A percentile compares a stretch with the other conserved stretches of the same genome.
Conservation (phyloP, 1,140 invertebrate genomes). For the Microplitis mediator region DNA sequence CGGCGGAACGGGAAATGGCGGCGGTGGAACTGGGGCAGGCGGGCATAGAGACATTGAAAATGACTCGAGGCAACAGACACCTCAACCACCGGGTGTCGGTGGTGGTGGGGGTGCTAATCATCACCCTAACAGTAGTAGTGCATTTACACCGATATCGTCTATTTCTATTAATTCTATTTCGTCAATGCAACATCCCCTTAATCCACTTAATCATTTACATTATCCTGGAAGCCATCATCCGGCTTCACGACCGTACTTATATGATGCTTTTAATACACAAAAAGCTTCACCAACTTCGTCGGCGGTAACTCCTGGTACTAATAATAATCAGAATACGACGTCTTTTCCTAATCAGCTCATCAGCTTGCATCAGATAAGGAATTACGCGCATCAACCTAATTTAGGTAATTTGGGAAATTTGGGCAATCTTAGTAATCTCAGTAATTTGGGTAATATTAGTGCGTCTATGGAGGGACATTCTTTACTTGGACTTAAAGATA, state of each 20-base stretch:
- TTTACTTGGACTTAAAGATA: constrained; percentile 57
- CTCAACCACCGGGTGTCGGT: constrained; percentile 46
- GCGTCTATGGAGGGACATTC: constrained; percentile 57
- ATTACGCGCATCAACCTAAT: constrained; percentile 91
- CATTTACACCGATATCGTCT: constrained; percentile 88
- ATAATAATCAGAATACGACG: constrained; percentile 65
- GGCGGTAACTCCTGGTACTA: constrained; percentile 45
- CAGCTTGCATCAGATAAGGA: constrained; percentile 94
- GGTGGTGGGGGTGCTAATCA: constrained; percentile 43
- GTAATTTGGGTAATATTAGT: constrained; percentile 55
- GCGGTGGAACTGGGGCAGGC: background rate
- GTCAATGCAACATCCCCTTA: constrained; percentile 63
- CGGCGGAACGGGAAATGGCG: constrained; percentile 23
- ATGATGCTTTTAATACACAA: constrained; percentile 86
- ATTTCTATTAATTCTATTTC: constrained; percentile 71
- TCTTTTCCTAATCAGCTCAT: constrained; percentile 94
- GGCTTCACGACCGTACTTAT: constrained; percentile 83
- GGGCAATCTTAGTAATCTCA: constrained; percentile 54
- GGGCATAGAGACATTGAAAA: constrained; percentile 46
- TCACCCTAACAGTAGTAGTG: constrained; percentile 74
- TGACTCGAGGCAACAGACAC: constrained; percentile 59
- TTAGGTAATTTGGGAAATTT: constrained; percentile 61
- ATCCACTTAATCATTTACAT: constrained; percentile 72
- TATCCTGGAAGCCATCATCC: constrained; percentile 66
- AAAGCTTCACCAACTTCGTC: constrained; percentile 56